Conservation (phyloP, 2,113 vertebrate genomes). For the Lepisosteus oculatus region DNA sequence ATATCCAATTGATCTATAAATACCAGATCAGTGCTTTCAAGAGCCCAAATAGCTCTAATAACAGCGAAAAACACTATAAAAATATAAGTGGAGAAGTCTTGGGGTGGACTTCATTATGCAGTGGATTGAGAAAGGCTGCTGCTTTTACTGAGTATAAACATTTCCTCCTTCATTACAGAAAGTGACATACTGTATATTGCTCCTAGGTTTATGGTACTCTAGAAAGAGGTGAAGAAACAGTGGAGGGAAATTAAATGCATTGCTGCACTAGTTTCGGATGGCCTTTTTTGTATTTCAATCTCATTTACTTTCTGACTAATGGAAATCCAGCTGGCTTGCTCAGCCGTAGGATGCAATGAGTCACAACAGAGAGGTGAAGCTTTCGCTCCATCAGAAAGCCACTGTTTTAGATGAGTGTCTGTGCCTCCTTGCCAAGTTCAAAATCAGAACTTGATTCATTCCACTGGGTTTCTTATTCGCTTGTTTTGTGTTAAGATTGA, state of each 20-base stretch:
- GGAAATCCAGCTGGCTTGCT: slow-evolving; percentile 2
- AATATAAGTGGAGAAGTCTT: not conserved
- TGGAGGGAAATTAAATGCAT: not conserved
- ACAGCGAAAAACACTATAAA: not conserved
- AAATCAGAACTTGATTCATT: not conserved
- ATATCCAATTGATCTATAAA: slow-evolving; percentile 3
- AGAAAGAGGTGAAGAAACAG: not conserved
- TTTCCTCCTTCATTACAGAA: too few relatives aligned
- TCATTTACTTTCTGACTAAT: not conserved
- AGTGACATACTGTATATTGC: too few relatives aligned
- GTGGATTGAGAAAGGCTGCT: too few relatives aligned
- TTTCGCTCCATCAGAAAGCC: slow-evolving; percentile 1
- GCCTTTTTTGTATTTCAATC: slow-evolving; percentile 8
- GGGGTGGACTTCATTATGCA: too few relatives aligned
- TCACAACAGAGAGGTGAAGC: not conserved
- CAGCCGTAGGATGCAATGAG: slow-evolving; percentile 4
- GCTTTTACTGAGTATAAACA: too few relatives aligned
- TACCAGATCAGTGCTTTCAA: not conserved
- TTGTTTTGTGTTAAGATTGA: too few relatives aligned
- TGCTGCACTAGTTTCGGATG: not conserved
- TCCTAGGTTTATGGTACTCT: not conserved
- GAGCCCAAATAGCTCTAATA: not conserved
- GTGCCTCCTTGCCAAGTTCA: not conserved
- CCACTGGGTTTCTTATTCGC: not conserved
- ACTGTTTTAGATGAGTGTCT: not conserved